A percentile compares a stretch with the other conserved stretches of the same genome.
phyloP scores from a whole-genome alignment of 2,888 invertebrate genomes.

The Microctonus aethiopoides region DNA sequence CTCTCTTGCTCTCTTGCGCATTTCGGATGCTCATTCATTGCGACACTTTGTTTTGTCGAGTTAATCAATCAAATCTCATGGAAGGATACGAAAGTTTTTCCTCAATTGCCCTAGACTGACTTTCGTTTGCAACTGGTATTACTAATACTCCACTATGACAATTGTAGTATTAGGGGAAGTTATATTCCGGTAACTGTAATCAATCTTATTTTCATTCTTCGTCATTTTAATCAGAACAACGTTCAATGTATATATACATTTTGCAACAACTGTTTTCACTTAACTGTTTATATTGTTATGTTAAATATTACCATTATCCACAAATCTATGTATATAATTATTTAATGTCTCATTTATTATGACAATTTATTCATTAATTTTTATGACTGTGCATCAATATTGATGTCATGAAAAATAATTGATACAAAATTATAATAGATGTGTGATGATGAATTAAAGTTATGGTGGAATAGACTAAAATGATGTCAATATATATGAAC shows the following conservation, averaged over 20 bases:
- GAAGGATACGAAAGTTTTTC: conserved; percentile 31
- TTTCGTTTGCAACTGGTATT: conserved; percentile 31
- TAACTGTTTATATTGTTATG: neutral
- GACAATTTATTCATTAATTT: neutral
- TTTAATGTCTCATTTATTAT: neutral
- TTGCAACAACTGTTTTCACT: neutral
- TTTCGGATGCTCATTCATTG: conserved; percentile 28
- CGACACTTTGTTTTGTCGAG: conserved; percentile 32
- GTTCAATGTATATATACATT: neutral
- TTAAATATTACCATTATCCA: neutral
- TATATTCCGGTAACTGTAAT: conserved; percentile 22
- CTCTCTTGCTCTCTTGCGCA: too few species aligned
- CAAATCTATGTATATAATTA: neutral
- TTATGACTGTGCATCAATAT: conserved; percentile 6
- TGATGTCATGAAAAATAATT: conserved; percentile 16
- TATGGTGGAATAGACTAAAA: neutral
- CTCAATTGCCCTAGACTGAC: conserved; percentile 33
- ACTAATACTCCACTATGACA: conserved; percentile 4
- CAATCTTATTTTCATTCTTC: conserved; percentile 17
- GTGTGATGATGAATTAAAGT: neutral
- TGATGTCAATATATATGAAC: conserved; percentile 1
- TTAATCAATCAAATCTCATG: conserved; percentile 37
- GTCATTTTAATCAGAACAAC: conserved; percentile 9
- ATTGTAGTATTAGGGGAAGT: conserved; percentile 30
- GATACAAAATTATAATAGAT: neutral